Conservation (phyloP, 2,888 invertebrate genomes). For the Celastrina argiolus region DNA sequence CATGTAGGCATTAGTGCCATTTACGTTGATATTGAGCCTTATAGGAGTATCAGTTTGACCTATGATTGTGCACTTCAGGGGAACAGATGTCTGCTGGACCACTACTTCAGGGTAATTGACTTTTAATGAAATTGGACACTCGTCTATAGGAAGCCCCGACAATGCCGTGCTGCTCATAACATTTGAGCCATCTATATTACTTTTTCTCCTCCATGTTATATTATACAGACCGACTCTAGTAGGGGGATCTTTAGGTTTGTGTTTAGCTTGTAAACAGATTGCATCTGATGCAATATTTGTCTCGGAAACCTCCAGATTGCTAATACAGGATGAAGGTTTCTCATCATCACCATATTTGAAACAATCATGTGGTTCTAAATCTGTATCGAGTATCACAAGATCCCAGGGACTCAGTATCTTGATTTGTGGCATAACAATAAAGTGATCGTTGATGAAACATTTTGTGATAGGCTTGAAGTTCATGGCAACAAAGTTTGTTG, state of each 20-base stretch:
- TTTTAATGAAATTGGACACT: slow-evolving; percentile 79
- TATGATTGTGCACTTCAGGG: slow-evolving; percentile 83
- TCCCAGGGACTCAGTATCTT: slow-evolving; percentile 84
- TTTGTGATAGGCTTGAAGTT: slow-evolving; percentile 81
- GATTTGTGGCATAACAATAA: slow-evolving; percentile 83
- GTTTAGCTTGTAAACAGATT: slow-evolving; percentile 60
- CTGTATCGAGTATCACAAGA: slow-evolving; percentile 80
- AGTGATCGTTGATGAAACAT: slow-evolving; percentile 82
- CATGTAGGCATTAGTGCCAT: slow-evolving; percentile 94
- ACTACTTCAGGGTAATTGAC: slow-evolving; percentile 85
- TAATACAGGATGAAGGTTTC: slow-evolving; percentile 57
- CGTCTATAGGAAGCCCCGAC: slow-evolving; percentile 77
- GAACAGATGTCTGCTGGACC: slow-evolving; percentile 83
- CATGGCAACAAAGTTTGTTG: slow-evolving; percentile 80
- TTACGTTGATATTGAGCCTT: slow-evolving; percentile 85
- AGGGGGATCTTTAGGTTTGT: slow-evolving; percentile 62
- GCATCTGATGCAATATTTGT: slow-evolving; percentile 66
- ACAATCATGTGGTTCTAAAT: slow-evolving; percentile 79
- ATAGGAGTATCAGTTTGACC: slow-evolving; percentile 85
- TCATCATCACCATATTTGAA: slow-evolving; percentile 52
- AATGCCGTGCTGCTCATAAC: slow-evolving; percentile 77
- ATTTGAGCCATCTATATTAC: slow-evolving; percentile 46
- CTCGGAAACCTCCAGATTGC: slow-evolving; percentile 59
- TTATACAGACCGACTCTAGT: slow-evolving; percentile 67
- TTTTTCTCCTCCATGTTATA: slow-evolving; percentile 64